phyloP scores from a whole-genome alignment of 1,140 invertebrate genomes.

The Drosophila sulfurigaster region DNA sequence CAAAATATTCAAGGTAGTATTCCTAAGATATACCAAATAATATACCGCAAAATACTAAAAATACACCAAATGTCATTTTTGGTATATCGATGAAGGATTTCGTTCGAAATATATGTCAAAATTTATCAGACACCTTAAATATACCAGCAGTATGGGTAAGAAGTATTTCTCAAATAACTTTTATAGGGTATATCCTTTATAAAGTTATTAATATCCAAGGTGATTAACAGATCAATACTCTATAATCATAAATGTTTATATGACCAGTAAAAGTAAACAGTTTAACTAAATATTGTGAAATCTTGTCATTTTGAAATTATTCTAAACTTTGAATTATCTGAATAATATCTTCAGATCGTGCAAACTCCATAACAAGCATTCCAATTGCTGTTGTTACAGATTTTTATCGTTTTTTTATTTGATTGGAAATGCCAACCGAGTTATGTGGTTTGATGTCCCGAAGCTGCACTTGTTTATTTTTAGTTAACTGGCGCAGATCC shows the following conservation, averaged over 20 bases:
- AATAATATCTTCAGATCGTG: neutral
- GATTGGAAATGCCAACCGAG: slow-evolving; percentile 4
- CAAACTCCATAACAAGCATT: neutral
- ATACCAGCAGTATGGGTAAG: no score
- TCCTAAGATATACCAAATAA: no score
- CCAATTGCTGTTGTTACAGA: neutral
- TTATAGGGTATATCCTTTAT: neutral
- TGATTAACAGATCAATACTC: neutral
- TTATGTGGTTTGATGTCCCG: neutral
- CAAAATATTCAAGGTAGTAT: no score
- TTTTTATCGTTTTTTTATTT: slow-evolving; percentile 2
- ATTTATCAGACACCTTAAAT: no score
- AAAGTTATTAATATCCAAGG: neutral
- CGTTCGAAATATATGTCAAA: no score
- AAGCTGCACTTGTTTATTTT: slow-evolving; percentile 14
- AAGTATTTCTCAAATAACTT: no score
- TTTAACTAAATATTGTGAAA: no score
- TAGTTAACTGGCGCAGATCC: slow-evolving; percentile 9
- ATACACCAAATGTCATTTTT: no score
- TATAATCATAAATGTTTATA: no score
- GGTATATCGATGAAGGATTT: no score
- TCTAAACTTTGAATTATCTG: neutral
- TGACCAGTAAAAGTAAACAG: neutral
- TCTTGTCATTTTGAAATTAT: no score
- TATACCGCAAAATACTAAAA: no score